Conservation (phyloP, 2,888 invertebrate species). For the Phaedon cochleariae region DNA sequence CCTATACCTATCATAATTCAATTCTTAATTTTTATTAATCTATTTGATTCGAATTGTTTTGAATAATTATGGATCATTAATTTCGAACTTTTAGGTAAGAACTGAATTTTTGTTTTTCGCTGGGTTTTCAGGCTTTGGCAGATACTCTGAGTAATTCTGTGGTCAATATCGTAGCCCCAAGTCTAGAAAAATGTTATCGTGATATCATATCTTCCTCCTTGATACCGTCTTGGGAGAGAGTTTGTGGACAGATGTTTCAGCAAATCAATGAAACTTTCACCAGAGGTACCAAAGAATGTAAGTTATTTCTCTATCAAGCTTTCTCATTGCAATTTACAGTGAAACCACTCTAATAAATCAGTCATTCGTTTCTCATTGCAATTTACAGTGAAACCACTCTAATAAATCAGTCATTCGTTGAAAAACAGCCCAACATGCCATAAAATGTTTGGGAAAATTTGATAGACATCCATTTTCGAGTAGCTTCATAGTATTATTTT, state of each 20-base stretch:
- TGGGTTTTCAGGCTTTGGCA: slow-evolving; percentile 74
- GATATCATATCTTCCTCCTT: slow-evolving; percentile 79
- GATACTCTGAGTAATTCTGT: slow-evolving; percentile 78
- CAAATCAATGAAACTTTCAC: slow-evolving; percentile 91
- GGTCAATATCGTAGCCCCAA: slow-evolving; percentile 74
- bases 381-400: no score
- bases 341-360: no score
- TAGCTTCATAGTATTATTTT: no score
- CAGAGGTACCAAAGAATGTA: slow-evolving; percentile 90
- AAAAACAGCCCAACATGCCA: no score
- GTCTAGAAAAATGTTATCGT: slow-evolving; percentile 79
- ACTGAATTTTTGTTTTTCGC: slow-evolving; percentile 21
- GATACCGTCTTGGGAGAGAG: slow-evolving; percentile 87
- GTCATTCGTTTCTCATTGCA: no score
- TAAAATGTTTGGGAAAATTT: no score
- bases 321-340: no score
- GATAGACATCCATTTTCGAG: no score
- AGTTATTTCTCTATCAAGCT: slow-evolving; percentile 58
- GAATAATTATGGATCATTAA: no score
- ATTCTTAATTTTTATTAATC: not conserved
- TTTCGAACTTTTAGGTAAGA: not conserved
- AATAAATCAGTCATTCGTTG: no score
- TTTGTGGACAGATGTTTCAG: slow-evolving; percentile 85
- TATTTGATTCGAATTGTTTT: no score
- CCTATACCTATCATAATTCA: no score